A percentile compares a stretch with the other conserved stretches of the same genome.
These are phyloP conservation scores for Agrilus mali DNA, from an alignment of 2,888 invertebrate genomes.

Conservation along the genomic window DNA sequence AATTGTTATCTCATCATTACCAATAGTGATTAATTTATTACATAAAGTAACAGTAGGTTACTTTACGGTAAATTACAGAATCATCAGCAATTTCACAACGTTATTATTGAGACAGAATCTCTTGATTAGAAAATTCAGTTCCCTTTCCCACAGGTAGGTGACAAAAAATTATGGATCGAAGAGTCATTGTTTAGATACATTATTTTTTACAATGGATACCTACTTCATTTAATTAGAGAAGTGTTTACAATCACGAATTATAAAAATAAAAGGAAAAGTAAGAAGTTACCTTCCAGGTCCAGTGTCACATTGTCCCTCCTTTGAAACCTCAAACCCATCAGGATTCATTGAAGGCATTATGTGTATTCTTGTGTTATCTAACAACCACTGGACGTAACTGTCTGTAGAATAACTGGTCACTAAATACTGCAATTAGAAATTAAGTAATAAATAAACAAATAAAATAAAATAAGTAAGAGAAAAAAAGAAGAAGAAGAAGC, in stretches of 20 bases:
- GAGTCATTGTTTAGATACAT: too few species aligned
- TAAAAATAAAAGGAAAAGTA: background rate
- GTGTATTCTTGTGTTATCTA: conserved; percentile 93
- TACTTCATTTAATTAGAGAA: too few species aligned
- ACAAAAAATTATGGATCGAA: background rate
- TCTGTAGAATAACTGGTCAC: conserved; percentile 73
- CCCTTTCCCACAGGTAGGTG: too few species aligned
- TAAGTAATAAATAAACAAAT: background rate
- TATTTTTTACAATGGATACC: too few species aligned
- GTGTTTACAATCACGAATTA: too few species aligned
- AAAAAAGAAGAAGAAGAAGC: background rate
- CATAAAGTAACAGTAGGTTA: too few species aligned
- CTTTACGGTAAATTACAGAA: too few species aligned
- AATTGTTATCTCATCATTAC: too few species aligned
- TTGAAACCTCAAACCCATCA: conserved; percentile 89
- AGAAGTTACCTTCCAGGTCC: conserved; percentile 64
- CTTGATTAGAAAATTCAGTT: too few species aligned
- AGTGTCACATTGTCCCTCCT: conserved; percentile 79
- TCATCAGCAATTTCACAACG: too few species aligned
- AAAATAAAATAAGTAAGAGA: conserved; percentile 1
- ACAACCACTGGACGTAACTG: conserved; percentile 75
- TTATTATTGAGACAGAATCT: too few species aligned
- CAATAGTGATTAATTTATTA: too few species aligned
- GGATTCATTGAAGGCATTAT: conserved; percentile 98
- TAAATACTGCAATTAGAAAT: conserved; percentile 52